Conservation (phyloP, 2,888 invertebrate genomes). For the Galerucella nymphaeae region DNA sequence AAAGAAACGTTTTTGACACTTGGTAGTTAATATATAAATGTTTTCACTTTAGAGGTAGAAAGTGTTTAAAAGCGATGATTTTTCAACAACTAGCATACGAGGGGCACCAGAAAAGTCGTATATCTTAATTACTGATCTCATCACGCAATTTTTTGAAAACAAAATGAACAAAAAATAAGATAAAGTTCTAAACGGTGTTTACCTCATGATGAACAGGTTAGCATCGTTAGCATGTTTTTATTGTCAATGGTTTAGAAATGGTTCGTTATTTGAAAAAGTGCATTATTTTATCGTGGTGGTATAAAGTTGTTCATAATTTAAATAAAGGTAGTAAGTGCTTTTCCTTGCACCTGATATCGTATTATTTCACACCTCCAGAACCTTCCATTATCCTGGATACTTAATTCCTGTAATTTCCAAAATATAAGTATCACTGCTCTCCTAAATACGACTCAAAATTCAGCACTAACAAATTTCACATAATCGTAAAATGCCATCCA, state of each 20-base stretch:
- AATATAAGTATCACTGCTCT: not conserved
- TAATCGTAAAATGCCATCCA: not conserved
- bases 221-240: not conserved
- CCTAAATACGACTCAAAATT: constrained; percentile 6
- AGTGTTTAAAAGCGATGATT: not conserved
- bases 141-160: not conserved
- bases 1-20: too few relatives aligned
- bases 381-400: not conserved
- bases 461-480: constrained; percentile 7
- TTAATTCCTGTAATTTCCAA: too few relatives aligned
- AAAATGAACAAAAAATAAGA: not conserved
- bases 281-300: not conserved
- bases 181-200: not conserved
- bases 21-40: too few relatives aligned
- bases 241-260: not conserved
- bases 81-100: not conserved
- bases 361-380: not conserved
- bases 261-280: not conserved
- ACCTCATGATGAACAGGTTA: not conserved
- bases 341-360: not conserved
- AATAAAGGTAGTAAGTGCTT: not conserved
- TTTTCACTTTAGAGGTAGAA: not conserved
- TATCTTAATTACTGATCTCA: not conserved
- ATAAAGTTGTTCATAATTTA: not conserved
- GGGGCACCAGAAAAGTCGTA: constrained; percentile 7